Percentiles rank a stretch among this genome's conserved stretches.
Evolutionary conservation across 2,888 invertebrate species (phyloP).

Genomic region (Marronus borbonicus): DNA sequence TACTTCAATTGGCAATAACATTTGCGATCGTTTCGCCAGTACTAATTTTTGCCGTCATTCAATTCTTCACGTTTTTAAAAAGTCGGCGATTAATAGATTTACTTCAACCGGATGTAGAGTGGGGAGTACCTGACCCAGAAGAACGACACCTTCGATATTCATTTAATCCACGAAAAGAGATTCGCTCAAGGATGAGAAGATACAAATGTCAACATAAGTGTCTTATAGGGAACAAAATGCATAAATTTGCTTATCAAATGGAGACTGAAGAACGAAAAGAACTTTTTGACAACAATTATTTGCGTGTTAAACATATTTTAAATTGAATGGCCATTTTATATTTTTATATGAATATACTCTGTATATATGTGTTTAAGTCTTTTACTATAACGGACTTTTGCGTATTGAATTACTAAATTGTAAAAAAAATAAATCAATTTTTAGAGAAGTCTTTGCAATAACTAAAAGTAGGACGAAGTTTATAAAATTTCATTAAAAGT

Average conservation of each 20-base stretch:
- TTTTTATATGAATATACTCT: too few species aligned
- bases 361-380: too few species aligned
- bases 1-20: neutral
- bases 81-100: conserved; percentile 53
- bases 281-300: conserved; percentile 12
- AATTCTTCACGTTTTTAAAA: conserved; percentile 33
- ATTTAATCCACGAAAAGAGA: conserved; percentile 56
- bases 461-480: too few species aligned
- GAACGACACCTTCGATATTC: conserved; percentile 51
- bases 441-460: too few species aligned
- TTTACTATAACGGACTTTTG: too few species aligned
- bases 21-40: conserved; percentile 17
- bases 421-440: too few species aligned
- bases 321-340: neutral
- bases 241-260: conserved; percentile 22
- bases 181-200: conserved; percentile 50
- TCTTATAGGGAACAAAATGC: conserved; percentile 42
- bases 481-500: too few species aligned
- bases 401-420: too few species aligned
- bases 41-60: conserved; percentile 28
- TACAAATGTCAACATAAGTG: conserved; percentile 55
- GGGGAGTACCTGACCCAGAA: conserved; percentile 55
- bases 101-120: conserved; percentile 53
- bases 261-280: conserved; percentile 21
- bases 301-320: conserved; percentile 14